Percentiles rank a stretch among this genome's conserved stretches.
These are phyloP conservation scores for Mastigias papua DNA, from an alignment of 30 jellyfish, hydroid and myxozoan species.

Conservation along the genomic window DNA sequence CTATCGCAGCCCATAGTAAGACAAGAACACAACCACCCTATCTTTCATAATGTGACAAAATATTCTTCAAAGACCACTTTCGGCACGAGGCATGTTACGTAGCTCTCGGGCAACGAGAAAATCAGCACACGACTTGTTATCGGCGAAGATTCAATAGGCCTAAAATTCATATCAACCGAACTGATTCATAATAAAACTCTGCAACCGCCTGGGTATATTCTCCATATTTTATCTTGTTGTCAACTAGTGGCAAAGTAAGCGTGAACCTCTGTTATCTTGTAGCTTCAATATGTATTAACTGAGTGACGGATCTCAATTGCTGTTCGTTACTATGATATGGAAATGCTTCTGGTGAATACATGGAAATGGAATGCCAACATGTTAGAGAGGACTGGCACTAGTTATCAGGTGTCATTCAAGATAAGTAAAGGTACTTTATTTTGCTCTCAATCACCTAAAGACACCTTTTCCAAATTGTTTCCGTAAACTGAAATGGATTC, in stretches of 20 bases:
- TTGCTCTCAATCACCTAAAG: no score
- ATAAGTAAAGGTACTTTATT: background rate
- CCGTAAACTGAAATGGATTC: no score
- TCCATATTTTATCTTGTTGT: background rate
- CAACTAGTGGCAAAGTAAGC: background rate
- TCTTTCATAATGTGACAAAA: conserved; percentile 69
- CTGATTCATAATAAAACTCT: background rate
- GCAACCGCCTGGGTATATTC: background rate
- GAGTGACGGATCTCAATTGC: background rate
- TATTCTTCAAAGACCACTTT: conserved; percentile 44
- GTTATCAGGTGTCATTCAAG: conserved; percentile 61
- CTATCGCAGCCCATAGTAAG: conserved; percentile 98
- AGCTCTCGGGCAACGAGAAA: conserved; percentile 75
- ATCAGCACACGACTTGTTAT: conserved; percentile 70
- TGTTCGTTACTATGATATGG: conserved; percentile 3
- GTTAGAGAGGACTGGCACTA: conserved; percentile 63
- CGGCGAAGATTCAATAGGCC: conserved; percentile 43
- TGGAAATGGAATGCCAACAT: conserved; percentile 73
- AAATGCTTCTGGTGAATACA: conserved; percentile 66
- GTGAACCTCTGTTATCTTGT: background rate
- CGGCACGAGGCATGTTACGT: conserved; percentile 71
- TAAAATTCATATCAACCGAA: background rate
- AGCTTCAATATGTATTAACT: background rate
- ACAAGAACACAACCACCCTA: conserved; percentile 55
- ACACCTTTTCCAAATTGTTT: no score